A percentile compares a stretch with the other conserved stretches of the same genome.
These are phyloP conservation scores for Microcebus murinus DNA, from an alignment of 2,113 vertebrate genomes.

Conservation along the genomic window DNA sequence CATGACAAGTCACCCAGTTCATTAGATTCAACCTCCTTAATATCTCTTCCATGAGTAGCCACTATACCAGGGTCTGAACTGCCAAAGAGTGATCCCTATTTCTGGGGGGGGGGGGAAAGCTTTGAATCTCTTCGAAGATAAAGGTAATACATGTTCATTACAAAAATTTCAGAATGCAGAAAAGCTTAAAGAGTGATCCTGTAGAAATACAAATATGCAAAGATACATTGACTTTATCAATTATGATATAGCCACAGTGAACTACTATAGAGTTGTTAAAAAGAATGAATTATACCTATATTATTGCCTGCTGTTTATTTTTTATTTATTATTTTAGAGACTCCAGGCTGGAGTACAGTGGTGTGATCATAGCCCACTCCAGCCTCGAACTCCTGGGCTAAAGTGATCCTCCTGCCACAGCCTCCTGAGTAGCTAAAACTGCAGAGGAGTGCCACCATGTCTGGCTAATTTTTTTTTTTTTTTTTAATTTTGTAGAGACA, in stretches of 20 bases:
- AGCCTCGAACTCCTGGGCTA: no score
- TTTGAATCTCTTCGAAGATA: background rate
- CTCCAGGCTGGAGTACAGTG: no score
- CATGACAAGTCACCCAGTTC: background rate
- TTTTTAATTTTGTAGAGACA: background rate
- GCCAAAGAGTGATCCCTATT: background rate
- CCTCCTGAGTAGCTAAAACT: no score
- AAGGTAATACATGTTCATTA: background rate
- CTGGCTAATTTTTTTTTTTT: no score
- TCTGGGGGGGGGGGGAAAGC: no score
- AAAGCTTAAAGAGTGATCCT: background rate
- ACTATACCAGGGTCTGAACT: background rate
- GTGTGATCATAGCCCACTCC: no score
- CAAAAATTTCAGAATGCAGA: background rate
- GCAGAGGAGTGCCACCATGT: no score
- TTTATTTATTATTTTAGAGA: background rate
- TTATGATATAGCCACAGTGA: background rate
- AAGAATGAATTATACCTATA: background rate
- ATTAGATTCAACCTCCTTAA: background rate
- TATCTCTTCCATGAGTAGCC: background rate
- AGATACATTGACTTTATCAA: background rate
- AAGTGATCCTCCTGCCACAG: no score
- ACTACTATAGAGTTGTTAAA: background rate
- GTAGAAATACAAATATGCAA: background rate
- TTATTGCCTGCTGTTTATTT: background rate